Percentiles rank a stretch among this genome's conserved stretches.
Conservation (phyloP, 2,113 vertebrate genomes). For the Brevimyrus niger region DNA sequence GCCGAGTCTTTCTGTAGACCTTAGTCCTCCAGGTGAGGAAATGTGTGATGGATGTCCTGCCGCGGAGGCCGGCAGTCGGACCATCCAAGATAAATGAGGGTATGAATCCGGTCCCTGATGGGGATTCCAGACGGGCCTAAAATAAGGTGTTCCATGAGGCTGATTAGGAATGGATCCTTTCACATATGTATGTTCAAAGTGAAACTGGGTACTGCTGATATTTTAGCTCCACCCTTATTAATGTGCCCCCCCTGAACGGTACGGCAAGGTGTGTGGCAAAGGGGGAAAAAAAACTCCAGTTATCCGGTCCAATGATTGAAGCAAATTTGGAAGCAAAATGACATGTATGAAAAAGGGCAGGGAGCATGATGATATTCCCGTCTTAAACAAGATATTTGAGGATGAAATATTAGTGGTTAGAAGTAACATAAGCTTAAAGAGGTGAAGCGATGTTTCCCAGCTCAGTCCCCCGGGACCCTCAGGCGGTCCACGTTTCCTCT, state of each 20-base stretch:
- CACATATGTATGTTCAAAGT: neutral
- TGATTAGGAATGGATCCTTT: neutral
- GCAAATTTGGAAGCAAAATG: slow-evolving; percentile 2
- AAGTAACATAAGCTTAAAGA: neutral
- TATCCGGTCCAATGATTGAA: neutral
- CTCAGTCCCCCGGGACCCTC: neutral
- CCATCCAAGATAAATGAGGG: neutral
- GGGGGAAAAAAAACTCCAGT: neutral
- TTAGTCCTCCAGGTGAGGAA: neutral
- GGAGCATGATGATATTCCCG: neutral
- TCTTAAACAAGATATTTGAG: neutral
- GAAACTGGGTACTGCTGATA: neutral
- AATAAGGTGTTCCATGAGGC: neutral
- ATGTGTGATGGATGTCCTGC: neutral
- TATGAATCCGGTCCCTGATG: neutral
- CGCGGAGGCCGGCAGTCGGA: neutral
- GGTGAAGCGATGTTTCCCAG: neutral
- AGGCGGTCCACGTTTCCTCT: neutral
- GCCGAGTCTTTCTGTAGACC: neutral
- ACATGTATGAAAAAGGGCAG: neutral
- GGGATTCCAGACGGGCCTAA: neutral
- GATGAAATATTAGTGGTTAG: neutral
- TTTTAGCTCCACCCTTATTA: neutral
- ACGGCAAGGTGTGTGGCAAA: neutral
- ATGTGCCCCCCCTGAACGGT: neutral